Evolutionary conservation across 2,888 invertebrate genomes (phyloP), one percentile per base, ranked within the genome.

Genomic region (Ommatoiulus sabulosus): DNA sequence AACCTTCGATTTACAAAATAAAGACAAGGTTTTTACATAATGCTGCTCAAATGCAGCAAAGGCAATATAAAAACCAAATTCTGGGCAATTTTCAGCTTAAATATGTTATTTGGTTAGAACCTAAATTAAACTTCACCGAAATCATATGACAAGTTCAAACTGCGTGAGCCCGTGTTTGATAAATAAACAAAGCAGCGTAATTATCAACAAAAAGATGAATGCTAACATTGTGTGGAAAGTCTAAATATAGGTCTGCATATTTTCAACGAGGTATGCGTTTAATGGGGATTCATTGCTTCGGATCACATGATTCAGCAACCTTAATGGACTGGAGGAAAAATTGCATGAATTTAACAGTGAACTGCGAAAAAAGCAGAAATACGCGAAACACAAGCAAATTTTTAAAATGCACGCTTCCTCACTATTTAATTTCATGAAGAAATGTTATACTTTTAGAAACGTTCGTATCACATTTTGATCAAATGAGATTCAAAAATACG

Each of bases 111-210:
- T 35, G 3, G 80, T 43, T 80, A 4, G 4, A 80, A 35, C 80
- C 80, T 3, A 80, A 35, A 35, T 35, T 35, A 24, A 80, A 80
- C 80, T 24, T 12, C 1, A 24, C 72, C 10, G 72, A 24, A 72
- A 72, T 80, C 80, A 15, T 43, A 35, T 12, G 35, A 43, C 24
- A 80, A 80, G 80, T 35, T 80, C 12, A 80, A 24, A 80, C 80
- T 80, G 80, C 80, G 80, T 80, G 35, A 35, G 80, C 80, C 80
- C 80, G 12, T 15, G 80, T 43, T 80, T 80, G 80, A 35, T 80
- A 80, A 80, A 80, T 80, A 80, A 80, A 80, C 80, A 43, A 80
- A 80, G 10, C 3, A 4, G 35, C 35, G 24, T 80, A 43, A 80
- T 43, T 80, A 80, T 80, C 24, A 80, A 80, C 80, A 80, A 80